Conservation (phyloP, 2,888 invertebrate species). For the Agonopterix arenella region DNA sequence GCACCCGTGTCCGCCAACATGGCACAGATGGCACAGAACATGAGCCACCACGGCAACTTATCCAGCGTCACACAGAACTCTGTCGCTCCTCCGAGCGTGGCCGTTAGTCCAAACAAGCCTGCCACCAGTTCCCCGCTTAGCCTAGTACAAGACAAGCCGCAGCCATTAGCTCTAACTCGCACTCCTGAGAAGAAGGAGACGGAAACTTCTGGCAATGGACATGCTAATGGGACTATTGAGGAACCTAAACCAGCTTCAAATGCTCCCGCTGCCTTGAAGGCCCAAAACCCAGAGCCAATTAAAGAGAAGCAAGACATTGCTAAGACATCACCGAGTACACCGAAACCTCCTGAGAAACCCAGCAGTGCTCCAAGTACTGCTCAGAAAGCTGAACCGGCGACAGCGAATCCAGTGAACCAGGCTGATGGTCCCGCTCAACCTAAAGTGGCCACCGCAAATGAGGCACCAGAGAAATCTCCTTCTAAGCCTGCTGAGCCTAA, state of each 20-base stretch:
- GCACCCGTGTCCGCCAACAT: constrained; percentile 69
- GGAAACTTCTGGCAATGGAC: constrained; percentile 43
- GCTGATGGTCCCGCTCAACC: constrained; percentile 46
- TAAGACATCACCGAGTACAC: constrained; percentile 64
- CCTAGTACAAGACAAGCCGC: constrained; percentile 61
- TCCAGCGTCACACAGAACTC: constrained; percentile 64
- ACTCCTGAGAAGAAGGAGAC: constrained; percentile 67
- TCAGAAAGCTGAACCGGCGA: constrained; percentile 47
- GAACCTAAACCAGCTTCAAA: constrained; percentile 52
- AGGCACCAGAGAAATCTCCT: constrained; percentile 56
- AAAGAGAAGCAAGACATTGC: constrained; percentile 65
- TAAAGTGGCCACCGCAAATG: constrained; percentile 58
- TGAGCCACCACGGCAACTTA: constrained; percentile 71
- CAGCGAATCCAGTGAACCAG: constrained; percentile 31
- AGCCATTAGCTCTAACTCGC: constrained; percentile 62
- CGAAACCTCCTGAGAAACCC: constrained; percentile 63
- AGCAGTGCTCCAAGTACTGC: constrained; percentile 42
- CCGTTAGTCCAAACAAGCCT: constrained; percentile 49
- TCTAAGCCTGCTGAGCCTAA: constrained; percentile 56
- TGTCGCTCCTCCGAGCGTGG: constrained; percentile 43
- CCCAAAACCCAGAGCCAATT: constrained; percentile 55
- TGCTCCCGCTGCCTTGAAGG: constrained; percentile 46
- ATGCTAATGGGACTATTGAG: constrained; percentile 63
- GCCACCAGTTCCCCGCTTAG: constrained; percentile 60
- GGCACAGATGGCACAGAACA: constrained; percentile 73